Evolutionary conservation across 2,888 invertebrate species (phyloP), one percentile per base, ranked within the genome.

Genomic region (Torymus aiolomorphi): DNA sequence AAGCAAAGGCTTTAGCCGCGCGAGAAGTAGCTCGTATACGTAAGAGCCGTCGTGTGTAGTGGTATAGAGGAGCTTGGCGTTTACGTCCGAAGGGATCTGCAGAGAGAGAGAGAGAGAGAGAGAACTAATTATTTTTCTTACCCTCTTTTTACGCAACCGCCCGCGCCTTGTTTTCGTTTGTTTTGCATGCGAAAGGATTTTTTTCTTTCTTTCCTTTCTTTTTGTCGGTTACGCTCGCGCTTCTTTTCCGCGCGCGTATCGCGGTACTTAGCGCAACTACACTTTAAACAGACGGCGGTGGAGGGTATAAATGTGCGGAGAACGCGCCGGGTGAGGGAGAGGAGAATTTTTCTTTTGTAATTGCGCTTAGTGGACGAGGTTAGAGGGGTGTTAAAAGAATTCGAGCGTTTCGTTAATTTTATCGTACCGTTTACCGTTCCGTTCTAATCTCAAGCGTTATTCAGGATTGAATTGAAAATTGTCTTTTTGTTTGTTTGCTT

Each of bases 61-160:
- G 8, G 8, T 42, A 42, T 42, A 42, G 42, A 42, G 42, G 42
- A 42, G 42, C 42, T 42, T 42, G 42, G 42, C 42, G 42, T 42
- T 42, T 42, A 63, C 24, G 16, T 13, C 31, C 54, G 31, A 61
- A 42, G 65, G 56, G 63, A 76, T 63, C 51, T 49, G 61, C 61
- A 8, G 8, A 8, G 8, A 5, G 31, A 31, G 31, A 31, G 31
- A 3, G 42, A 5, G 42, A 42, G 8, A 42, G 42, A 42, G 72
- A 67, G 65, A 65, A 77, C 61, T 81, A 76, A 67, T 79, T 81
- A 74, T 78, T 78, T 69, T 78, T 73, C 24, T 67, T 51, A 24
- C 16, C 13, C 52, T 51, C 54, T 31, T 24, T 24, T 54, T n/a
- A 1, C 8, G 42, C 42, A 42, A 42, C 42, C 42, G 42, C 42